Percentiles rank a stretch among this genome's conserved stretches.
phyloP scores from a whole-genome alignment of 2,113 vertebrate species.

The Trematocara nigrifrons region DNA sequence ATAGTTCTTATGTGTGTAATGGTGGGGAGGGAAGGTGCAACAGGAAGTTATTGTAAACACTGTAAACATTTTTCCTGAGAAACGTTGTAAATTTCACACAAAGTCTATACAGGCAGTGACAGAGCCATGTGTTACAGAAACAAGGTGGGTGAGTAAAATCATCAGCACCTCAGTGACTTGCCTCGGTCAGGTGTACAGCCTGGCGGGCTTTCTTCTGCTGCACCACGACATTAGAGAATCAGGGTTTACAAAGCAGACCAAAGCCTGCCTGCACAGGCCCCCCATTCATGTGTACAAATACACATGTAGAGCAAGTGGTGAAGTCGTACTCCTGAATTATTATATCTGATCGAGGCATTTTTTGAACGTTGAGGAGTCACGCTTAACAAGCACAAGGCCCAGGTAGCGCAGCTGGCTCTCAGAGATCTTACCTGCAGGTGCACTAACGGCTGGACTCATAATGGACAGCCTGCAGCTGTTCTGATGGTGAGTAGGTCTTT shows the following conservation, averaged over 20 bases:
- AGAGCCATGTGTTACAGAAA: neutral
- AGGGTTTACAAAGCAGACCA: neutral
- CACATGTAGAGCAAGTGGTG: neutral
- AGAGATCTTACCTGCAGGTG: neutral
- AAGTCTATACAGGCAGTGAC: neutral
- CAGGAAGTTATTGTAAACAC: neutral
- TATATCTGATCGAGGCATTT: neutral
- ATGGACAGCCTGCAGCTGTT: slow-evolving; percentile 6
- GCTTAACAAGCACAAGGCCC: neutral
- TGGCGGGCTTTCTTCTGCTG: neutral
- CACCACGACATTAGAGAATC: neutral
- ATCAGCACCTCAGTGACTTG: neutral
- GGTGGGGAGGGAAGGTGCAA: neutral
- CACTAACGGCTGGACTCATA: neutral
- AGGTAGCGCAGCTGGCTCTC: neutral
- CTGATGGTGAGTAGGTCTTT: slow-evolving; percentile 3
- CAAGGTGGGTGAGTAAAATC: neutral
- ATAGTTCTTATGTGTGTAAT: neutral
- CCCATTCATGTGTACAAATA: neutral
- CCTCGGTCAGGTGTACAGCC: neutral
- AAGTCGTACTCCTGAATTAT: neutral
- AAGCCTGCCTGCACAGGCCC: neutral
- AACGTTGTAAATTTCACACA: neutral
- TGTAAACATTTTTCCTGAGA: neutral
- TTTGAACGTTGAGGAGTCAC: neutral